These are phyloP conservation scores for Epizoanthus fatuus DNA, from an alignment of 92 coral and sea anemone species.

Conservation along the genomic window DNA sequence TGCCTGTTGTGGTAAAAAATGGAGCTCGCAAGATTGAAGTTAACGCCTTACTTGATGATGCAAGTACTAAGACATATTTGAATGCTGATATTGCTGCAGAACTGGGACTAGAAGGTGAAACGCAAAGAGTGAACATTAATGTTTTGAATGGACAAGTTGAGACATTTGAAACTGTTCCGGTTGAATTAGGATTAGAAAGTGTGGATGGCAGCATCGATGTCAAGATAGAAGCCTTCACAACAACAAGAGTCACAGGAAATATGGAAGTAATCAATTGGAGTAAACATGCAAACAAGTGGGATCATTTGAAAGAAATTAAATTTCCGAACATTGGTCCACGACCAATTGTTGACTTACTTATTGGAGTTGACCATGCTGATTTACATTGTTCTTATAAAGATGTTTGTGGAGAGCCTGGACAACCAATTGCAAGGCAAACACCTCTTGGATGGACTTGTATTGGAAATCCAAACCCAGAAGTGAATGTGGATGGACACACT, in stretches of 20 bases:
- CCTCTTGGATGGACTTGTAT: conserved; percentile 53
- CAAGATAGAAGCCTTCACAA: conserved; percentile 59
- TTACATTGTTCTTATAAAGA: conserved; percentile 38
- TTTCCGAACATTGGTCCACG: too few species aligned
- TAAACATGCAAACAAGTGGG: too few species aligned
- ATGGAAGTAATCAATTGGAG: conserved; percentile 77
- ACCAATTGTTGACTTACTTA: background rate
- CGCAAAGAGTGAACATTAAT: conserved; percentile 58
- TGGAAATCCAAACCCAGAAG: conserved; percentile 11
- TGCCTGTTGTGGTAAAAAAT: conserved; percentile 51
- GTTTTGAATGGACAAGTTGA: conserved; percentile 73
- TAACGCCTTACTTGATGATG: conserved; percentile 69
- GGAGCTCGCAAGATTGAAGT: conserved; percentile 57
- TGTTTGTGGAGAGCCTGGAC: conserved; percentile 34
- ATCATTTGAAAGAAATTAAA: too few species aligned
- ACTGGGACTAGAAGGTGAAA: conserved; percentile 63
- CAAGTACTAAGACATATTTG: conserved; percentile 52
- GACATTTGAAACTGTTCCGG: conserved; percentile 72
- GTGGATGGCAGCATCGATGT: conserved; percentile 43
- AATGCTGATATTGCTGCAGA: conserved; percentile 47
- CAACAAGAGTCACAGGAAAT: conserved; percentile 69
- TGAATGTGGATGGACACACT: background rate
- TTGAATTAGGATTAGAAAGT: conserved; percentile 65
- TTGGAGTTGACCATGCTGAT: conserved; percentile 45
- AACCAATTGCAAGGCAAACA: conserved; percentile 37